These are phyloP conservation scores for Megalurothrips usitatus DNA, from an alignment of 2,888 invertebrate species.

Conservation along the genomic window DNA sequence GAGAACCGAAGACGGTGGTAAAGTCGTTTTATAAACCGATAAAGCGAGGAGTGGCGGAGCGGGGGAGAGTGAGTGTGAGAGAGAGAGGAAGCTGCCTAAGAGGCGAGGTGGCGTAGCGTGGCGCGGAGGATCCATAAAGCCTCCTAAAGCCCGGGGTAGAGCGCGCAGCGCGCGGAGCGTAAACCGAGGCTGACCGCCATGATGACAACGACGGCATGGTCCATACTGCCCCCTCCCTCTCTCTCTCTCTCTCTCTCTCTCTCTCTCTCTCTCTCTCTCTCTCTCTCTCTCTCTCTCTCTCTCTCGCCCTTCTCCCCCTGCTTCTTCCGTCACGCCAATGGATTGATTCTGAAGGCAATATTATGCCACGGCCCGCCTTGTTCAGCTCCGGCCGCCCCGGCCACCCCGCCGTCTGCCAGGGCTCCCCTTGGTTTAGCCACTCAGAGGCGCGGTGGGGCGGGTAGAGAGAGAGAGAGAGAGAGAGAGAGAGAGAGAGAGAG, in stretches of 20 bases:
- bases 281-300: neutral
- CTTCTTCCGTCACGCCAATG: neutral
- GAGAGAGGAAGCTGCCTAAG: neutral
- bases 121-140: slow-evolving; percentile 16
- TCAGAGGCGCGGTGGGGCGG: no score
- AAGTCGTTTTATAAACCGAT: slow-evolving; percentile 19
- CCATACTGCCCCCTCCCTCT: no score
- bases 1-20: neutral
- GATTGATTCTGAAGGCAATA: slow-evolving; percentile 12
- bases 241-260: neutral
- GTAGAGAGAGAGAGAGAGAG: no score
- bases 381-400: neutral
- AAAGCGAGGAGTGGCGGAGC: neutral
- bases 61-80: neutral
- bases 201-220: neutral
- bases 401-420: neutral
- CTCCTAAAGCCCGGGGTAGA: neutral
- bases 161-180: neutral
- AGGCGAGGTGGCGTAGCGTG: neutral
- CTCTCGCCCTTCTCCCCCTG: neutral
- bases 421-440: no score
- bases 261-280: neutral
- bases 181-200: slow-evolving; percentile 17
- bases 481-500: no score
- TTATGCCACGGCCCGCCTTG: neutral